Evolutionary conservation across 1,140 invertebrate species (phyloP), one percentile per base, ranked within the genome.

Genomic region (Teleogryllus occipitalis): DNA sequence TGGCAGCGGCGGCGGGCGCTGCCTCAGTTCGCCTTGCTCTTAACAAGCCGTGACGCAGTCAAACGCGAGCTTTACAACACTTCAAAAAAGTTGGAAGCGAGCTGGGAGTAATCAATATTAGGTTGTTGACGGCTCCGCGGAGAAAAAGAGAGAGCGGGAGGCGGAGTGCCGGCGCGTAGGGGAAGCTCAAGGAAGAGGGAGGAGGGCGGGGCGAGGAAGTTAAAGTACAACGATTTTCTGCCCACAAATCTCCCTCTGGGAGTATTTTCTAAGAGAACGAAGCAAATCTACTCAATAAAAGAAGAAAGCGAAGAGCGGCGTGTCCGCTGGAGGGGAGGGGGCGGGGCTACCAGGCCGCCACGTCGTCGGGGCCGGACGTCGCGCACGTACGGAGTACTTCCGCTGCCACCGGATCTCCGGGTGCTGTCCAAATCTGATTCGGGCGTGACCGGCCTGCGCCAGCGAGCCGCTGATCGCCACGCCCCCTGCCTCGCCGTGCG

Each of bases 31-130:
- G 54, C 54, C 54, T 54, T 65, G 18, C 54, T 65, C 54, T 65
- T 54, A 65, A 65, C 54, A 65, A 65, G 54, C 54, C 54, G 54
- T 65, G 54, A 65, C 54, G 54, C 54, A 65, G 54, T 65, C 54
- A 65, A 65, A 65, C 54, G 54, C 54, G 54, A 65, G 54, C 54
- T 65, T 65, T 65, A 65, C 54, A 65, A 65, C 54, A 65, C 54
- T 65, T 65, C 54, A 65, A 65, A 65, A 65, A 65, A 65, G 54
- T 65, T 65, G 54, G 54, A 2, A 65, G 54, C 54, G 54, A 65
- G 54, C 54, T 65, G 54, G 54, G 54, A 65, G 54, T 65, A 65
- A 65, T 65, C 54, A 65, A 65, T 65, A 65, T 65, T 65, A 65
- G 49, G 54, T 65, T 65, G 54, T 65, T 54, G 54, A 65, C 54